Base-by-base conservation (phyloP, 2,888 invertebrate species). In the Monoplex corrugatus region DNA sequence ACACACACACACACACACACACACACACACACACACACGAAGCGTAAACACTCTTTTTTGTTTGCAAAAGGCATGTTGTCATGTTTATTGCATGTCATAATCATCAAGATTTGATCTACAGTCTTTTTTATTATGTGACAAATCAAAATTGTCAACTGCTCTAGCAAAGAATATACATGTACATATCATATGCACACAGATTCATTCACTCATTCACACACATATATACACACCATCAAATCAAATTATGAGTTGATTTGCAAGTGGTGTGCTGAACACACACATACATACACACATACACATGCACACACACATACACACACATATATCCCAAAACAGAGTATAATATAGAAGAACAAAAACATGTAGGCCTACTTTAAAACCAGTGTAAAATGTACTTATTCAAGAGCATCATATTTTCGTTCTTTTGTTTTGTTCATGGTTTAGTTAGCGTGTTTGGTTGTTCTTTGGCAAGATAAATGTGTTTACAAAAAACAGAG, bases 231-330 rank as follows among this genome's bases (percentile, higher is more conserved):
- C n/a, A n/a, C n/a, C n/a, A n/a, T n/a, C n/a, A n/a, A n/a, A n/a
- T n/a, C n/a, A n/a, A n/a, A n/a, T n/a, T n/a, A n/a, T n/a, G n/a
- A n/a, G 10, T 13, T 16, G 13, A 57, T 23, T 16, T 23, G 23
- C 57, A 57, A 10, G 23, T 23, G 10, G 57, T n/a, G n/a, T n/a
- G n/a, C n/a, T n/a, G 57, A 10, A 57, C 57, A 75, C 75, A 75
- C 75, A 75, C 75, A 75, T 10, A 23, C 32, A 23, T 35, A 28
- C 75, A 75, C 32, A 28, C 75, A 75, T 10, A 28, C 32, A 43
- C 83, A 83, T 45, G 43, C 83, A 83, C 45, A 23, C 83, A 83
- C 45, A 28, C 83, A 83, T 43, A 5, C n/a, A 23, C 44, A 28
- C 57, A 57, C 28, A 28, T 57, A 57, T 10, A 16, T 57, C 19